phyloP scores from a whole-genome alignment of 2,888 invertebrate species.

The Cinara cedri region DNA sequence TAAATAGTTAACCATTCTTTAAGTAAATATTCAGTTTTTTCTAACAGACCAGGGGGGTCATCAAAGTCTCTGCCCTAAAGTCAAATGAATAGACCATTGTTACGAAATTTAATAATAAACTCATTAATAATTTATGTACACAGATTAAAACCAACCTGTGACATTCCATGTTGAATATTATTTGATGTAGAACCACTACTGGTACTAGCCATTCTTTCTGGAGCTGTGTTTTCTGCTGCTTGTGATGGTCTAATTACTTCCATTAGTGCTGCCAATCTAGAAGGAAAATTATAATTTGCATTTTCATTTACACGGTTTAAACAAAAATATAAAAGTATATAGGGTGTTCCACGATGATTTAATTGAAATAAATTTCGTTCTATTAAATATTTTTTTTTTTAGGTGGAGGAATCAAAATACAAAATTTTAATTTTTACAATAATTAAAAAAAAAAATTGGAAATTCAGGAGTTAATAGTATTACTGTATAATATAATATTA shows the following conservation, averaged over 20 bases:
- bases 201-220: conserved; percentile 49
- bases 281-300: background rate
- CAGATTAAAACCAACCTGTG: conserved; percentile 68
- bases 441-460: no score
- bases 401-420: no score
- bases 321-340: no score
- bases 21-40: conserved; percentile 91
- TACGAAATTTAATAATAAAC: background rate
- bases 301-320: background rate
- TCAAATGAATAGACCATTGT: conserved; percentile 58
- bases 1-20: conserved; percentile 95
- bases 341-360: no score
- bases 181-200: conserved; percentile 73
- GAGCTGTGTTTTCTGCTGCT: conserved; percentile 28
- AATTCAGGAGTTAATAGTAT: no score
- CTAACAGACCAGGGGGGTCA: conserved; percentile 91
- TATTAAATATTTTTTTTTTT: no score
- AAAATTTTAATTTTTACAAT: no score
- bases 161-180: conserved; percentile 85
- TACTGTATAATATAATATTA: no score
- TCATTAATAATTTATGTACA: background rate
- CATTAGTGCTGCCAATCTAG: conserved; percentile 72
- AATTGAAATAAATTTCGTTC: no score
- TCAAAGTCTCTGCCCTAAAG: conserved; percentile 81
- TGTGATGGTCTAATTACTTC: conserved; percentile 67